phyloP scores from a whole-genome alignment of 2,113 vertebrate species.

The Protobothrops flavoviridis region DNA sequence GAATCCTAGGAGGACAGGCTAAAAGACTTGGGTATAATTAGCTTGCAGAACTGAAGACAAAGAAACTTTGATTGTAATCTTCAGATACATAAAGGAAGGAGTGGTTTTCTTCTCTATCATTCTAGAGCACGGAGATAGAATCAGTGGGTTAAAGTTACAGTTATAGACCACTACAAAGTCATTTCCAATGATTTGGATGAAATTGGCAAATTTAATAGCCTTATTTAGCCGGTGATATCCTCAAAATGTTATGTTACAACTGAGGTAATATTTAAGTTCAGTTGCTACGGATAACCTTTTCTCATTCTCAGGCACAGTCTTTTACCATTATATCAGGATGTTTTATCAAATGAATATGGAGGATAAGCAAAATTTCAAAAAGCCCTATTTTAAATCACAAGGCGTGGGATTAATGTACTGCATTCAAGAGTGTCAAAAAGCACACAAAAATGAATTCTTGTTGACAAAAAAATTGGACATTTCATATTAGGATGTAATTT shows the following conservation, averaged over 20 bases:
- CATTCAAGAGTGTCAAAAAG: constrained; percentile 34
- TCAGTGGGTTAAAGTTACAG: not conserved
- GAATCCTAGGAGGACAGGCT: too few species aligned
- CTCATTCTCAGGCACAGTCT: not conserved
- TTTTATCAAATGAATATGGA: not conserved
- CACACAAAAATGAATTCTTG: constrained; percentile 1
- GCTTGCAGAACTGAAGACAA: too few species aligned
- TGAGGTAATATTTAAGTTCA: not conserved
- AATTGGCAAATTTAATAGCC: not conserved
- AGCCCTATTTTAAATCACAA: not conserved
- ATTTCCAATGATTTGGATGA: not conserved
- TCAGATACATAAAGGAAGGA: not conserved
- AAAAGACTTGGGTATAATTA: too few species aligned
- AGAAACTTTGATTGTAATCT: too few species aligned
- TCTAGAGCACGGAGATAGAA: too few species aligned
- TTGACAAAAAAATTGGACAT: constrained; percentile 23
- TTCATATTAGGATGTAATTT: constrained; percentile 21
- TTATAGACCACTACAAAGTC: not conserved
- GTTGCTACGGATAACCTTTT: not conserved
- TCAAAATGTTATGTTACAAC: not conserved
- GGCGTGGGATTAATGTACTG: not conserved
- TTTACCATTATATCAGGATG: not conserved
- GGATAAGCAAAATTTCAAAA: not conserved
- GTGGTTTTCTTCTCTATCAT: too few species aligned
- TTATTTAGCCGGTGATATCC: not conserved